Base-by-base conservation (phyloP, 37 sponge, comb jelly and placozoan species). In the Tethya wilhelma region DNA sequence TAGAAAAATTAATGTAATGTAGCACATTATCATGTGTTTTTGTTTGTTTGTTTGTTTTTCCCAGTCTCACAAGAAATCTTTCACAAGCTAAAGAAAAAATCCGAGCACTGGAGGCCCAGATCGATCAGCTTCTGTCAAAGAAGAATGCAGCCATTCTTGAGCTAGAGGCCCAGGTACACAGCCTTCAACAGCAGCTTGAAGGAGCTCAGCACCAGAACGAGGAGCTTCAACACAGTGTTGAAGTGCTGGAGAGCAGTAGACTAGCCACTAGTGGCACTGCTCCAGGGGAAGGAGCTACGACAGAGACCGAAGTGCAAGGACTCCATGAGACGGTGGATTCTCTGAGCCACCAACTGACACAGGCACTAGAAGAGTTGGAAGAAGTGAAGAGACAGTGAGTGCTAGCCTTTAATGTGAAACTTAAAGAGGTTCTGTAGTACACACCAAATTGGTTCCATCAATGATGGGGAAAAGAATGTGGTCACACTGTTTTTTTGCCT, bases 81-180 rank as follows among this genome's bases (percentile, higher is more conserved):
- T 1, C 73, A 25, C 33, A 66, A 29, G 55, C 85, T n/a, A 23
- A 67, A 7, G 75, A 84, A 40, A 84, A 79, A 80, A 57, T 79
- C 17, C 17, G 38, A 19, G 44, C 12, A 12, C 70, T 90, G 12
- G 85, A 90, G 38, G 68, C 58, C 12, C 78, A 65, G 28, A 32
- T 90, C 1, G 75, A 79, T 33, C 65, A 74, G 55, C n/a, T 84
- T 4, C 55, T 74, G 41, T 41, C 37, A 17, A 80, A 79, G 55
- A 90, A 79, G 84, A 84, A 75, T 42, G 44, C 45, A 22, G 45
- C 63, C 0, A 58, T 90, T 39, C 55, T 56, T 36, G 75, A 84
- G 29, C 65, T 87, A 33, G 80, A 79, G 57, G 37, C 38, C 59
- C 56, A 26, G 39, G 30, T 82, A 2, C 31, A 14, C 17, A 2